Base-by-base conservation (phyloP, 2,888 invertebrate genomes). In the Tipula unca region DNA sequence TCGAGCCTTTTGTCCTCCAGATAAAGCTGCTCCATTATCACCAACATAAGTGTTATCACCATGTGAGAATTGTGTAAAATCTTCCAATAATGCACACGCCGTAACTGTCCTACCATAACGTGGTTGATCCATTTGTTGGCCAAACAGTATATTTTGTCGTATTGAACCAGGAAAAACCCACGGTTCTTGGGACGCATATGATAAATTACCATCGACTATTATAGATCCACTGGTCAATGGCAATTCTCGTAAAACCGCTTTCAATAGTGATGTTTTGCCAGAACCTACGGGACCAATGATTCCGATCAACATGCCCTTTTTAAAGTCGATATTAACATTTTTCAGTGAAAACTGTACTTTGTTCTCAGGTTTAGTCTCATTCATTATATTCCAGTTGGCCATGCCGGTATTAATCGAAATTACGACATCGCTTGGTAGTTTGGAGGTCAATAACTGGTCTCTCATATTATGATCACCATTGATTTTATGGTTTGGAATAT, bases 111-210 rank as follows among this genome's bases (percentile, higher is more conserved):
- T 86, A 54, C 89, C 88, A 87, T 92, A 92, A 8, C 88, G 88
- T 3, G 88, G 86, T 86, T 89, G 88, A 83, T 90, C 88, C 85
- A 86, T 29, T 32, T 82, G 29, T 35, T 83, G 17, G 25, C 97
- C 97, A 89, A 98, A 97, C 14, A 95, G 90, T 88, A 98, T 96
- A 90, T 98, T 98, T 89, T 97, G 96, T 85, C 95, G 91, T 0
- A 98, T 93, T 0, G 95, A 94, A 17, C 94, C 93, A 0, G 94
- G 94, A 89, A 95, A 95, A 0, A 95, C 93, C 97, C 97, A 98
- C 5, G 97, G 93, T 89, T 97, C 96, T 90, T 97, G 97, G 87
- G 95, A 93, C 0, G 96, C 95, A 90, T 97, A 97, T 35, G 95
- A 94, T n/a, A 94, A 86, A 39, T 89, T 91, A 1, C 94, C 97